These are phyloP conservation scores for Halichoerus grypus DNA, from an alignment of 2,113 vertebrate genomes.

Conservation along the genomic window DNA sequence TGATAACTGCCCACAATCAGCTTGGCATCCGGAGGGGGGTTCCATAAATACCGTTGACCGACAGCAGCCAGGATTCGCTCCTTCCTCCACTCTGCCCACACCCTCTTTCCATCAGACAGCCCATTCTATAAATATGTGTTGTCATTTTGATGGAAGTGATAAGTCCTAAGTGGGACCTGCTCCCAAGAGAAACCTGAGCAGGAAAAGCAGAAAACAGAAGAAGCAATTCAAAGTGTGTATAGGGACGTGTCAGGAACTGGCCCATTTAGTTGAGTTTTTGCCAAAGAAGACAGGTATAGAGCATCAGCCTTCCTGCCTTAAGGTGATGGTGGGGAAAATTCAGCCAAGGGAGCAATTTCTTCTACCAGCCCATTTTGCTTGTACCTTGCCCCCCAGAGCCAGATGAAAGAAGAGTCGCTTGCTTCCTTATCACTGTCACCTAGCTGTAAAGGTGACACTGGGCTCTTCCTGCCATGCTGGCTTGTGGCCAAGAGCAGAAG, in stretches of 20 bases:
- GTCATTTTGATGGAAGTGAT: conserved; percentile 9
- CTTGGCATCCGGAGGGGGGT: background rate
- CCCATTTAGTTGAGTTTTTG: background rate
- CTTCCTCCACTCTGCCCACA: conserved; percentile 9
- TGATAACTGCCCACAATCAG: conserved; percentile 1
- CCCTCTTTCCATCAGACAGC: conserved; percentile 5
- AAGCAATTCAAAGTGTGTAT: background rate
- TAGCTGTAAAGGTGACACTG: background rate
- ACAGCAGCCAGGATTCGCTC: conserved; percentile 37
- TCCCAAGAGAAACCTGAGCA: conserved; percentile 12
- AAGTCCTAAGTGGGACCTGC: background rate
- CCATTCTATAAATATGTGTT: background rate
- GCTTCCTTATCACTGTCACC: background rate
- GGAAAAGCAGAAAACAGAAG: background rate
- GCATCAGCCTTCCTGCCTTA: background rate
- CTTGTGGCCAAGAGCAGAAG: background rate
- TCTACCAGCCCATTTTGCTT: background rate
- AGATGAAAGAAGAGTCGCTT: background rate
- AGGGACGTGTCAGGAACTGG: background rate
- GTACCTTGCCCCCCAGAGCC: background rate
- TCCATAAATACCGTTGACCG: background rate
- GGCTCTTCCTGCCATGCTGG: conserved; percentile 28
- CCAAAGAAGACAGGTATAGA: background rate
- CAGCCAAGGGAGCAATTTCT: background rate
- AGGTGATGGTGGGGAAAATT: background rate